These are phyloP conservation scores for Nephila pilipes DNA, from an alignment of 1,140 invertebrate genomes.

Conservation along the genomic window DNA sequence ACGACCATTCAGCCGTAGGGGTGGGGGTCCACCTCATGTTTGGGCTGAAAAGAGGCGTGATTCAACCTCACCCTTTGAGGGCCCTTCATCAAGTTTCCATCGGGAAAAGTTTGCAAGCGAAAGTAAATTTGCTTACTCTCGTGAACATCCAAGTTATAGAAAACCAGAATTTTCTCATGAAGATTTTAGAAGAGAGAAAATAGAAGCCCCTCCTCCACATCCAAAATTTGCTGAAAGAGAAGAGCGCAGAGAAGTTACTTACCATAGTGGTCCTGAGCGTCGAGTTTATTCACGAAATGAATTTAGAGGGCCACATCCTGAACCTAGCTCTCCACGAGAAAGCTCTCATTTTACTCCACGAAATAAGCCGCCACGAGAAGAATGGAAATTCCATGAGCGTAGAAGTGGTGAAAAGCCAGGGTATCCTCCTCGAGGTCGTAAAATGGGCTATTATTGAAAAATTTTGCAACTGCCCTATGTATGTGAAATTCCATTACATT, in stretches of 20 bases:
- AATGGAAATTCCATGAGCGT: slow-evolving; percentile 70
- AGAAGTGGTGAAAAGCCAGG: slow-evolving; percentile 56
- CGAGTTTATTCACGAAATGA: slow-evolving; percentile 69
- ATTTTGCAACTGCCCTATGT: not conserved
- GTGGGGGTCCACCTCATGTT: slow-evolving; percentile 13
- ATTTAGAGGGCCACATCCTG: slow-evolving; percentile 59
- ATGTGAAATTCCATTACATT: not conserved
- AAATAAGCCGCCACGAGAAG: slow-evolving; percentile 60
- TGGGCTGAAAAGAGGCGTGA: slow-evolving; percentile 49
- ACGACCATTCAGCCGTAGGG: slow-evolving; percentile 45
- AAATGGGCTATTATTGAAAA: slow-evolving; percentile 22
- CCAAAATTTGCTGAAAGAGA: slow-evolving; percentile 45
- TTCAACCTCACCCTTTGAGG: not conserved
- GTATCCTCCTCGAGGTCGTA: slow-evolving; percentile 50
- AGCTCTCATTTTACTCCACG: slow-evolving; percentile 42
- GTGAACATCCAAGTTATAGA: not conserved
- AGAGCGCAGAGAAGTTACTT: slow-evolving; percentile 63
- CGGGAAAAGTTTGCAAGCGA: slow-evolving; percentile 40
- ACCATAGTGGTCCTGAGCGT: slow-evolving; percentile 54
- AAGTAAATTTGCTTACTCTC: slow-evolving; percentile 12
- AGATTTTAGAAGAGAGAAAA: slow-evolving; percentile 52
- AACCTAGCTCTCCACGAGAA: slow-evolving; percentile 42
- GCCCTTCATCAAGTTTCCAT: slow-evolving; percentile 24
- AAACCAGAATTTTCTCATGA: slow-evolving; percentile 31
- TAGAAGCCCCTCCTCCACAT: not conserved